Base-by-base conservation (phyloP, 2,113 vertebrate species). In the Nesogale talazaci region DNA sequence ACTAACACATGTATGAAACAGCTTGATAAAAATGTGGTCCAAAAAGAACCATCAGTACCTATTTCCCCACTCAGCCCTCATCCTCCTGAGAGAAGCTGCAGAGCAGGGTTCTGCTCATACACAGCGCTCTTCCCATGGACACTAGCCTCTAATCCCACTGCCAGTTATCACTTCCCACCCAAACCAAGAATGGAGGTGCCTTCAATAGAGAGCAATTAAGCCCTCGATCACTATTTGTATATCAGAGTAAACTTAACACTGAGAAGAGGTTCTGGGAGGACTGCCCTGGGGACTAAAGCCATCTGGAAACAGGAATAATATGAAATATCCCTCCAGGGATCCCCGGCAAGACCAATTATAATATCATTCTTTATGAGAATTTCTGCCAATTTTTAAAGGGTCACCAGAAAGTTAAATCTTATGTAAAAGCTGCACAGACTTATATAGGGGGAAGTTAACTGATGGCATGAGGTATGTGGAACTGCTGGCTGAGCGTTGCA, bases 281-380 rank as follows among this genome's bases (percentile, higher is more conserved):
- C 92, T 74, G 88, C 96, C 85, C 94, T 74, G 78, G 94, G 95
- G 94, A 95, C 91, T 1, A 36, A 83, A 77, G 82, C 91, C 93
- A 92, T 96, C 97, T 97, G 95, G 94, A 97, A 96, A 94, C 91
- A 69, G 88, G 95, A 93, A 96, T 91, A 88, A 95, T 81, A 87
- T 94, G 97, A 97, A 96, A 96, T 88, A 96, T 94, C 94, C 86
- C 89, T 85, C 82, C 82, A 1, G 8, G 87, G 74, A 82, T 81
- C 78, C 95, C 95, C 96, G 90, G 34, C 84, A 94, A 96, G 95
- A 89, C 95, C 95, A 94, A 96, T 96, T 94, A 97, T 85, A n/a
- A n/a, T n/a, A 84, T 95, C 96, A 92, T 96, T 92, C 92, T 96
- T 95, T 87, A 91, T 12, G 22, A 92, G 95, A 91, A 93, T 79